Evolutionary conservation across 2,888 invertebrate genomes (phyloP).

Genomic region (Cheilosia variabilis): DNA sequence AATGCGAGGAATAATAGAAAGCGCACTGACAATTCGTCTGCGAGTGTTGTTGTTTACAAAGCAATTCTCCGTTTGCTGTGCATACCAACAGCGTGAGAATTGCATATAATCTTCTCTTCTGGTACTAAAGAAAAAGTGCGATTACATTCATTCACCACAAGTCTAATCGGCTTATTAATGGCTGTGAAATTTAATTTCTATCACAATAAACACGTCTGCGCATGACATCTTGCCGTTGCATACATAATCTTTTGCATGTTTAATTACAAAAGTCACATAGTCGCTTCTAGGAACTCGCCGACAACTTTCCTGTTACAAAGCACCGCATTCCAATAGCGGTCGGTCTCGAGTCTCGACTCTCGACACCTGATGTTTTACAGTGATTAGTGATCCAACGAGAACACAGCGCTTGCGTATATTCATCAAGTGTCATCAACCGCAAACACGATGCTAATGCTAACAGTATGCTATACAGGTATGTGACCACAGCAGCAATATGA

Average conservation of each 20-base stretch:
- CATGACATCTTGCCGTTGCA: slow-evolving; percentile 14
- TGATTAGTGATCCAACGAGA: slow-evolving; percentile 15
- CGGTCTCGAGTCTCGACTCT: not conserved
- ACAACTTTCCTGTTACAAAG: slow-evolving; percentile 57
- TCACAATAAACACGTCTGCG: slow-evolving; percentile 21
- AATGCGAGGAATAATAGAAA: no score
- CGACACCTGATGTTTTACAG: no score
- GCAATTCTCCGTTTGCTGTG: no score
- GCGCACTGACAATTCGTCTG: no score
- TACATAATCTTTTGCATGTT: slow-evolving; percentile 45
- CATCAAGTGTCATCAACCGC: slow-evolving; percentile 67
- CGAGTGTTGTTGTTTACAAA: no score
- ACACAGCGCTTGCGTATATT: slow-evolving; percentile 1
- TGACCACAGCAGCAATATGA: slow-evolving; percentile 5
- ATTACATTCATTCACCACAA: not conserved
- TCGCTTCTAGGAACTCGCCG: slow-evolving; percentile 45
- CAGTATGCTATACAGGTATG: not conserved
- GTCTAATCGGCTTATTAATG: not conserved
- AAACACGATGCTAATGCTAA: slow-evolving; percentile 5
- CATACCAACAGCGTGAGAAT: no score
- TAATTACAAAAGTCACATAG: slow-evolving; percentile 45
- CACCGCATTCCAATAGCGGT: slow-evolving; percentile 43
- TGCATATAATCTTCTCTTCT: not conserved
- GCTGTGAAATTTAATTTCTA: slow-evolving; percentile 13
- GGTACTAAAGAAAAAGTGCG: not conserved